Evolutionary conservation across 2,113 vertebrate genomes (phyloP), one percentile per base, ranked within the genome.

Genomic region (Amazona guildingii): DNA sequence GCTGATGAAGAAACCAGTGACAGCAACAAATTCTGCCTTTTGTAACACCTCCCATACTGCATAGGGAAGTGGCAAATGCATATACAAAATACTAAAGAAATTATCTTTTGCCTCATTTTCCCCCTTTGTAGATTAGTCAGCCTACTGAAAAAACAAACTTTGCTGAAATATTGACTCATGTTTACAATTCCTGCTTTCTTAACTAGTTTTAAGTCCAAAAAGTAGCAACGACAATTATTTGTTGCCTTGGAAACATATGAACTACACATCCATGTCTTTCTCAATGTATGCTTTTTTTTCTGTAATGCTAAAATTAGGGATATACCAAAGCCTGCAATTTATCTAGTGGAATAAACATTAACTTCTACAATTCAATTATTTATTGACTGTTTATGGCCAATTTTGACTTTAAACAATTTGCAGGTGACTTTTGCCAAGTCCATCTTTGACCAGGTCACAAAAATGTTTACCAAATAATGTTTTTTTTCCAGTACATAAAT

Each of bases 1-100:
- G 18, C 54, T 90, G 61, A 91, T 92, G 37, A 81, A 96, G 83
- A 81, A 93, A 89, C 80, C 66, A 76, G 15, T 37, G 61, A 83
- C 52, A 91, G 67, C 43, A 86, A 77, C n/a, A 88, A 89, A 90
- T 77, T 85, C 61, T 86, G 18, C 43, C 62, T 92, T 92, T 78
- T 73, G 17, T 72, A 94, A 69, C 20, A 25, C 29, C 77, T 68
- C 11, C 18, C 39, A 44, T 57, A 44, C 11, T 20, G 18, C 54
- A 59, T 29, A 66, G 2, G 18, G 73, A 86, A 88, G 37, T 43
- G 35, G 27, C 17, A 94, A 93, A 94, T 7, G 7, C 9, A 75
- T 17, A 68, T 16, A 9, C 12, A 78, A 88, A 68, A 67, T 17
- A 8, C 6, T 44, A 16, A 91, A 73, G 17, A 86, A 75, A 83